These are phyloP conservation scores for Lacerta bilineata DNA, from an alignment of 2,797 vertebrate genomes.

Conservation along the genomic window DNA sequence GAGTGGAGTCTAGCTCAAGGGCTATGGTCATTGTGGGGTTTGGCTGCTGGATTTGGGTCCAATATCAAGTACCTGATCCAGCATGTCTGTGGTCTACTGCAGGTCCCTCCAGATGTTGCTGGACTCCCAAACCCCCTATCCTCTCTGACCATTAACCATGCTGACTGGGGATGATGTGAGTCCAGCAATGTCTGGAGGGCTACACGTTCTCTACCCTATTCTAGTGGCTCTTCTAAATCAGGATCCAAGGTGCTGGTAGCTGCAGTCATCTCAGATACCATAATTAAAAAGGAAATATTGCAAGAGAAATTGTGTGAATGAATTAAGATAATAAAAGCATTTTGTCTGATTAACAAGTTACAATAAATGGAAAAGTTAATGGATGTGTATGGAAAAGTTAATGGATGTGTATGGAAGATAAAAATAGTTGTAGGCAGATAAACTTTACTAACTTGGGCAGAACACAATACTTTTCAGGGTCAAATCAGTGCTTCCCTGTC, in stretches of 20 bases:
- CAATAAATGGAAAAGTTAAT: conserved; percentile 61
- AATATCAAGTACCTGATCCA: neutral
- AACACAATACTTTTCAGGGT: conserved; percentile 52
- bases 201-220: too few relatives aligned
- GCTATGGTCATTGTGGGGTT: neutral
- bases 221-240: too few relatives aligned
- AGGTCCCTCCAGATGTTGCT: too few relatives aligned
- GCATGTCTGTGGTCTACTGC: neutral
- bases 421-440: conserved; percentile 34
- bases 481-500: conserved; percentile 47
- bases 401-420: conserved; percentile 59
- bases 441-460: conserved; percentile 60
- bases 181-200: too few relatives aligned
- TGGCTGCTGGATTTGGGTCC: neutral
- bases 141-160: neutral
- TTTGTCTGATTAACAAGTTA: conserved; percentile 27
- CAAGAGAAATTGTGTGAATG: conserved; percentile 47
- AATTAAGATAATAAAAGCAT: conserved; percentile 40
- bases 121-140: too few relatives aligned
- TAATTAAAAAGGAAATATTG: conserved; percentile 53
- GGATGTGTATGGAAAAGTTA: conserved; percentile 57
- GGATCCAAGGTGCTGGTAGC: neutral
- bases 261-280: neutral
- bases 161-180: neutral
- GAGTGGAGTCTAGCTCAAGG: neutral